A percentile compares a stretch with the other conserved stretches of the same genome.
phyloP scores from a whole-genome alignment of 1,140 invertebrate genomes.

The Halictus rubicundus region DNA sequence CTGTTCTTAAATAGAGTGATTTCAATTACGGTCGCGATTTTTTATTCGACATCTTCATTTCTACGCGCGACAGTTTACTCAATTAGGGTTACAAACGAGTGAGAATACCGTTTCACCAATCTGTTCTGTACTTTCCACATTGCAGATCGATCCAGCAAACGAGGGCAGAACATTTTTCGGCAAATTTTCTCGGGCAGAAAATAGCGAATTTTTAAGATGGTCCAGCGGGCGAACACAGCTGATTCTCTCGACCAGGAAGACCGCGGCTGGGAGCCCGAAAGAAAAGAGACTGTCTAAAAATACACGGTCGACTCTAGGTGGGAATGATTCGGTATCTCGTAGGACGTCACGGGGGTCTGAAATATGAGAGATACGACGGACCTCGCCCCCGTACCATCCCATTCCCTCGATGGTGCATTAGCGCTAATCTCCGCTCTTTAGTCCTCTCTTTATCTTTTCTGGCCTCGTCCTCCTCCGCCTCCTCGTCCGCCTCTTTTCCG shows the following conservation, averaged over 20 bases:
- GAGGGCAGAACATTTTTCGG: no score
- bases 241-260: slow-evolving; percentile 14
- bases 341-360: slow-evolving; percentile 79
- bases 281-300: slow-evolving; percentile 70
- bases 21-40: no score
- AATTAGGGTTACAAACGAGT: no score
- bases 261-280: slow-evolving; percentile 1
- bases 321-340: slow-evolving; percentile 80
- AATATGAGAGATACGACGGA: slow-evolving; percentile 81
- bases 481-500: slow-evolving; percentile 13
- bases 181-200: no score
- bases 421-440: slow-evolving; percentile 81
- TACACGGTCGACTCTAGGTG: slow-evolving; percentile 74
- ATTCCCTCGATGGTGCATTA: slow-evolving; percentile 79
- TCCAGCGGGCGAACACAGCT: no score
- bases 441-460: slow-evolving; percentile 79
- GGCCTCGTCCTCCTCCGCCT: slow-evolving; percentile 63
- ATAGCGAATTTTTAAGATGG: no score
- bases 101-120: no score
- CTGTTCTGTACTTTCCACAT: no score
- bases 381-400: slow-evolving; percentile 73
- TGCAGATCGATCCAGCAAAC: no score
- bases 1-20: no score
- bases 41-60: no score
- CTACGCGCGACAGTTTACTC: no score